Percentiles rank a stretch among this genome's conserved stretches.
These are phyloP conservation scores for Temnothorax ravouxi DNA, from an alignment of 2,888 invertebrate genomes.

Conservation along the genomic window DNA sequence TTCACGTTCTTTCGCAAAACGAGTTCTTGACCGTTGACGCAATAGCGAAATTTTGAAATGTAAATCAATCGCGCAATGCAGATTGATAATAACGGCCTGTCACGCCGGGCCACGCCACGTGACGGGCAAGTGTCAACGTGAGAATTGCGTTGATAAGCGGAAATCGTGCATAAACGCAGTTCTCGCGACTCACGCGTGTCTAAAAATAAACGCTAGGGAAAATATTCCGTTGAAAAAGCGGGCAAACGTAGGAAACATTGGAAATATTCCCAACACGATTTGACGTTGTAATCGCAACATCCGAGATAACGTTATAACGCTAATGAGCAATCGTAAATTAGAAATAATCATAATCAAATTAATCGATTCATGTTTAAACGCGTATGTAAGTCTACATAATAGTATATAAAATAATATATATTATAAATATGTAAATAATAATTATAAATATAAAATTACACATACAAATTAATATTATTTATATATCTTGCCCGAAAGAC, in stretches of 20 bases:
- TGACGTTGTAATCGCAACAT: not conserved
- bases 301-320: not conserved
- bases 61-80: not conserved
- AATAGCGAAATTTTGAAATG: not conserved
- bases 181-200: not conserved
- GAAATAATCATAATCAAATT: not conserved
- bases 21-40: not conserved
- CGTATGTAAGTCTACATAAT: not conserved
- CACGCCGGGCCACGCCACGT: not conserved
- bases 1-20: not conserved
- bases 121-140: not conserved
- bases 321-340: not conserved
- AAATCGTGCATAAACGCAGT: not conserved
- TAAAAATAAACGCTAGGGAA: not conserved
- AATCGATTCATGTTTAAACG: not conserved
- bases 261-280: not conserved
- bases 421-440: not conserved
- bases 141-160: not conserved
- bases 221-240: not conserved
- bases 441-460: not conserved
- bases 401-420: not conserved
- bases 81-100: slow-evolving; percentile 1
- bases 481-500: not conserved
- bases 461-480: not conserved
- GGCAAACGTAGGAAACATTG: not conserved